Evolutionary conservation across 1,140 invertebrate genomes (phyloP).

Genomic region (Hirudo medicinalis): DNA sequence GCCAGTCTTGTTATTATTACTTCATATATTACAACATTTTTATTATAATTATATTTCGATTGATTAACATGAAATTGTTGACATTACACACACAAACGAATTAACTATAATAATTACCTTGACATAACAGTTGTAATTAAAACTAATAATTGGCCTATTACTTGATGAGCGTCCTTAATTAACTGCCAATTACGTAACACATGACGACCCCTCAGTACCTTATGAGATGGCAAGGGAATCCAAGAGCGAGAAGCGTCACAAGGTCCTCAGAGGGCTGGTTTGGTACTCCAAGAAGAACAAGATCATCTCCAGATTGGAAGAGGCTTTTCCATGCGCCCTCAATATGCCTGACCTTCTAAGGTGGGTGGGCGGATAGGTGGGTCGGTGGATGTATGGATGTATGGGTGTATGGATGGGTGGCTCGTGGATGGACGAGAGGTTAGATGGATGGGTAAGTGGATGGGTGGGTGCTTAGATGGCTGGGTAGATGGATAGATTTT

Average conservation of each 20-base stretch:
- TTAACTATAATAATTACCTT: not conserved
- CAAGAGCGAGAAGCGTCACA: constrained; percentile 28
- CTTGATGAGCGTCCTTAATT: not conserved
- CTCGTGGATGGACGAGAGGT: no score
- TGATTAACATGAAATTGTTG: no score
- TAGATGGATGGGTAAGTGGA: no score
- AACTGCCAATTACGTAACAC: not conserved
- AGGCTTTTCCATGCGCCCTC: constrained; percentile 35
- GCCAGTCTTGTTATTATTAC: no score
- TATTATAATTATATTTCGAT: no score
- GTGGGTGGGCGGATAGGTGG: constrained; percentile 21
- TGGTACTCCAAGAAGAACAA: constrained; percentile 37
- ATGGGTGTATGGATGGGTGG: not conserved
- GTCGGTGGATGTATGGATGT: not conserved
- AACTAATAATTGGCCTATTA: no score
- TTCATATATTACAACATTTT: no score
- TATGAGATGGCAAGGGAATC: constrained; percentile 15
- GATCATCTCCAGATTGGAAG: constrained; percentile 34
- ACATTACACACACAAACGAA: no score
- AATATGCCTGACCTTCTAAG: constrained; percentile 28
- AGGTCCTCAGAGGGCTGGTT: constrained; percentile 29
- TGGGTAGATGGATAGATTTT: not conserved
- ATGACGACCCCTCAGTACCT: not conserved
- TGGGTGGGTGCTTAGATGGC: no score
- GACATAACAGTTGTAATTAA: no score